Percentiles rank a stretch among this genome's conserved stretches.
Conservation (phyloP, 1,140 invertebrate genomes). For the Eubasilissa regina region DNA sequence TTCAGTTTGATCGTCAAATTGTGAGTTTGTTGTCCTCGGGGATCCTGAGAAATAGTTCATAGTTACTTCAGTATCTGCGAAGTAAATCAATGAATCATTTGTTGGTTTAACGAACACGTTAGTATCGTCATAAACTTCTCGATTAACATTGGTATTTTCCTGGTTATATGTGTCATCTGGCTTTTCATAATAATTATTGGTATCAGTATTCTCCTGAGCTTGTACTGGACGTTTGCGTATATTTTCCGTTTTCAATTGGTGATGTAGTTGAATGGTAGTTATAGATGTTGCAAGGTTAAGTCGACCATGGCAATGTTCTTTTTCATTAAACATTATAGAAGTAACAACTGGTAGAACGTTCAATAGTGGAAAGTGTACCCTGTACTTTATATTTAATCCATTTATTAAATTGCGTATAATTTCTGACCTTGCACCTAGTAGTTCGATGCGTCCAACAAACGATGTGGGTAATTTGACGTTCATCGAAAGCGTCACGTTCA, state of each 20-base stretch:
- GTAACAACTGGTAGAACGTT: conserved; percentile 26
- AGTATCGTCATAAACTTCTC: background rate
- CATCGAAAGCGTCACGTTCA: conserved; percentile 32
- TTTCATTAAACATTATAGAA: conserved; percentile 28
- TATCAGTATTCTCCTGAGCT: too few relatives aligned
- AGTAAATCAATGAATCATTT: conserved; percentile 26
- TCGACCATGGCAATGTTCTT: conserved; percentile 9
- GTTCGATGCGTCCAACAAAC: conserved; percentile 41
- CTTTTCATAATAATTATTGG: too few relatives aligned
- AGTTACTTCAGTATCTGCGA: background rate
- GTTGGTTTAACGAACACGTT: conserved; percentile 25
- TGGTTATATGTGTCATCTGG: background rate
- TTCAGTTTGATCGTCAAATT: background rate
- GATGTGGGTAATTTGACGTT: conserved; percentile 27
- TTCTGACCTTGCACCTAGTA: conserved; percentile 35
- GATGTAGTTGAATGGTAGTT: conserved; percentile 27
- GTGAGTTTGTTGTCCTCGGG: background rate
- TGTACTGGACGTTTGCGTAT: background rate
- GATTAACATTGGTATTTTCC: background rate
- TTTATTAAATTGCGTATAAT: conserved; percentile 30
- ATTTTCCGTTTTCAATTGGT: conserved; percentile 25
- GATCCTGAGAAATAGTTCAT: too few relatives aligned
- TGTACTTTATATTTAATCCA: conserved; percentile 21
- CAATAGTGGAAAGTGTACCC: conserved; percentile 42
- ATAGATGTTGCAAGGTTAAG: background rate